Percentiles rank a stretch among this genome's conserved stretches.
Conservation (phyloP, 2,888 invertebrate species). For the Callosobruchus maculatus region DNA sequence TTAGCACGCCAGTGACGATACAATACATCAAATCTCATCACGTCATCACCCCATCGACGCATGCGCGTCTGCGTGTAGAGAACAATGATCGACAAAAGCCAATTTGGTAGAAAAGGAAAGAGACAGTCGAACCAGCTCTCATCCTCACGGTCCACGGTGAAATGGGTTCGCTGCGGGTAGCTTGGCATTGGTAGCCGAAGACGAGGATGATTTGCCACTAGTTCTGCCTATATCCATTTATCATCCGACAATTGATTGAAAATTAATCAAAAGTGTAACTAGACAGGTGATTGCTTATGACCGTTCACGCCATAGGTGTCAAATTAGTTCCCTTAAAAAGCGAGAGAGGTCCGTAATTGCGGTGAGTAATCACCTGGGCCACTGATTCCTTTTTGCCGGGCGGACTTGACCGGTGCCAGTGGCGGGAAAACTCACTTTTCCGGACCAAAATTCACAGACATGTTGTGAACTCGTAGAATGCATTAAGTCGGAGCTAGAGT, state of each 20-base stretch:
- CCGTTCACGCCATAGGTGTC: conserved; percentile 49
- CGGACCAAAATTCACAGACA: too few species aligned
- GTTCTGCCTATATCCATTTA: conserved; percentile 43
- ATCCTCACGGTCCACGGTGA: background rate
- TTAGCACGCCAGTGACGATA: background rate
- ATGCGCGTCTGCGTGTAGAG: background rate
- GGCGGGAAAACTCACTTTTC: background rate
- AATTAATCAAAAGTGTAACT: conserved; percentile 52
- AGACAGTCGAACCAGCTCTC: too few species aligned
- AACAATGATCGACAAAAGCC: conserved; percentile 16
- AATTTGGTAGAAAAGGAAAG: conserved; percentile 21
- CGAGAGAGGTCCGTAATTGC: conserved; percentile 28
- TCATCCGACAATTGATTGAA: conserved; percentile 51
- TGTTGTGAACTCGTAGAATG: too few species aligned
- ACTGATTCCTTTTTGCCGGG: conserved; percentile 17
- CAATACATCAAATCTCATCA: too few species aligned
- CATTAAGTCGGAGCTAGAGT: too few species aligned
- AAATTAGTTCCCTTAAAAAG: conserved; percentile 46
- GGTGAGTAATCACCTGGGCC: conserved; percentile 24
- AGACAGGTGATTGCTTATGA: conserved; percentile 52
- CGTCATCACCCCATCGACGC: background rate
- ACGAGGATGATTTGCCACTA: conserved; percentile 34
- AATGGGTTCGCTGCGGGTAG: background rate
- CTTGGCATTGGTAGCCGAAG: background rate
- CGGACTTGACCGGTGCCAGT: background rate